A percentile compares a stretch with the other conserved stretches of the same genome.
Evolutionary conservation across 2,888 invertebrate genomes (phyloP).

Genomic region (Acanthacorydalis orientalis): DNA sequence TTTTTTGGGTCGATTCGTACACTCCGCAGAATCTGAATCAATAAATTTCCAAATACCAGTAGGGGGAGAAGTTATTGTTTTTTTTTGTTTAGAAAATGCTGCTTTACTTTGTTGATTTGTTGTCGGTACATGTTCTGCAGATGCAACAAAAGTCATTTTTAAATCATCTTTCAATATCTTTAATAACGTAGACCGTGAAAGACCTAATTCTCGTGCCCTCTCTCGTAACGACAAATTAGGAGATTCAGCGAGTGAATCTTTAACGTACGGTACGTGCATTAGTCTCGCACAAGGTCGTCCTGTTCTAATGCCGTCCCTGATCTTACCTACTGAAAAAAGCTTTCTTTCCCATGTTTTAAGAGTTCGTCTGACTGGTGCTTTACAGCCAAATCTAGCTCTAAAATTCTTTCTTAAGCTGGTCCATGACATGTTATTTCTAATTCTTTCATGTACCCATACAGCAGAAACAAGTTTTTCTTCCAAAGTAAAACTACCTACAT

Average conservation of each 20-base stretch:
- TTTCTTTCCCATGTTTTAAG: constrained; percentile 24
- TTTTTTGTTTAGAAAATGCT: neutral
- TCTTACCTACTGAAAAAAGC: constrained; percentile 25
- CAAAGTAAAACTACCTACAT: constrained; percentile 17
- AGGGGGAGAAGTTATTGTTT: neutral
- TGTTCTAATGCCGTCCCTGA: constrained; percentile 25
- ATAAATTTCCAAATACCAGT: neutral
- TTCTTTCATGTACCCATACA: constrained; percentile 32
- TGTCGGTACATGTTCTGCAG: neutral
- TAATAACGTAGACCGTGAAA: constrained; percentile 25
- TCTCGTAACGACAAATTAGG: constrained; percentile 27
- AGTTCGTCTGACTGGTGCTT: constrained; percentile 21
- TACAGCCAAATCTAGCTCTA: constrained; percentile 23
- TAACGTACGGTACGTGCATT: constrained; percentile 22
- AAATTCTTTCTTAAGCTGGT: constrained; percentile 27
- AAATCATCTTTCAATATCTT: constrained; percentile 24
- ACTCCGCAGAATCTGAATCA: neutral
- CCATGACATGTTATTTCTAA: constrained; percentile 21
- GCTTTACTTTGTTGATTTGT: neutral
- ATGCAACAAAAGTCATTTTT: constrained; percentile 16
- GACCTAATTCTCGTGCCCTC: constrained; percentile 22
- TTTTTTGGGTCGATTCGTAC: neutral
- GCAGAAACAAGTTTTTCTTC: constrained; percentile 30
- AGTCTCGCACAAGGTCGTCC: constrained; percentile 23
- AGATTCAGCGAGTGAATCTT: constrained; percentile 22